These are phyloP conservation scores for Hyaena hyaena DNA, from an alignment of 2,113 vertebrate species.

Conservation along the genomic window DNA sequence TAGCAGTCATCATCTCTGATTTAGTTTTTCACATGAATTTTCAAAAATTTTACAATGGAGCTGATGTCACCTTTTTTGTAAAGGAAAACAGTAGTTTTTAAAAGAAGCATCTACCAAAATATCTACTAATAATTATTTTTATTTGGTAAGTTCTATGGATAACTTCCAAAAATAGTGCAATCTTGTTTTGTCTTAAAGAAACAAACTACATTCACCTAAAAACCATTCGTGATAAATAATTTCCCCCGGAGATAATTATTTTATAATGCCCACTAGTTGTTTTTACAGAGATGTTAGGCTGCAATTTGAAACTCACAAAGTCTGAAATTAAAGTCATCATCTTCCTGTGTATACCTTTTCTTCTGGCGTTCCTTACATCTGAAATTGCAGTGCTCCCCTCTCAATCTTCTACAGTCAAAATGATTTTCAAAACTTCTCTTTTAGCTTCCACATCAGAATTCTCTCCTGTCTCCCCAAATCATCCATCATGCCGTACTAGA, in stretches of 20 bases:
- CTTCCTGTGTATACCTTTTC: neutral
- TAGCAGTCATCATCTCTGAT: neutral
- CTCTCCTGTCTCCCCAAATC: neutral
- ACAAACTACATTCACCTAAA: neutral
- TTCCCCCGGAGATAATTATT: neutral
- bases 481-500: neutral
- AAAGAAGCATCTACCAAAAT: neutral
- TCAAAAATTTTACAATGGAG: neutral
- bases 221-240: neutral
- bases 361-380: neutral
- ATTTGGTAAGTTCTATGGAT: neutral
- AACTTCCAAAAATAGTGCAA: neutral
- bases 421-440: neutral
- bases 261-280: neutral
- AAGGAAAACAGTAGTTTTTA: neutral
- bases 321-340: neutral
- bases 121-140: conserved; percentile 24
- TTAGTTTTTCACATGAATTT: neutral
- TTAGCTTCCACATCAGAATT: neutral
- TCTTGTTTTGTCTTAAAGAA: neutral
- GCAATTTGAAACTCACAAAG: neutral
- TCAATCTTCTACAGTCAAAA: neutral
- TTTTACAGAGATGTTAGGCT: neutral
- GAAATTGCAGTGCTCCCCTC: neutral
- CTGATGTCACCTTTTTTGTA: neutral